Percentiles rank a stretch among this genome's conserved stretches.
Evolutionary conservation across 2,888 invertebrate species (phyloP).

Genomic region (Nasonovia ribisnigri): DNA sequence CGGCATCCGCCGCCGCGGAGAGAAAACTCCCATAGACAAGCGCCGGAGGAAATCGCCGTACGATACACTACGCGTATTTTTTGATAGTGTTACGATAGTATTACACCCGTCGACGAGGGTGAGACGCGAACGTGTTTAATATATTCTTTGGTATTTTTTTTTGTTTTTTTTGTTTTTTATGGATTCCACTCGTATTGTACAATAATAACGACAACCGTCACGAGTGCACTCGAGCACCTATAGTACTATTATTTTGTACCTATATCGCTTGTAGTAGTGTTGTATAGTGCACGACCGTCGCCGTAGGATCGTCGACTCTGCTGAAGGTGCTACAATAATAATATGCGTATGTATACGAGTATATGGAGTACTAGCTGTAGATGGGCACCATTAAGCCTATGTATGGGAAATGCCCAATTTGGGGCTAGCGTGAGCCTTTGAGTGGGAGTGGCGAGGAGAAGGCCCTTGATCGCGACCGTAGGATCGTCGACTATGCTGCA

Average conservation of each 20-base stretch:
- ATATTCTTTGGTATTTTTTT: too few species aligned
- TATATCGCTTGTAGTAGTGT: background rate
- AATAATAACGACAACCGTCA: background rate
- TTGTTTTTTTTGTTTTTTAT: background rate
- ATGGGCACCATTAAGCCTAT: background rate
- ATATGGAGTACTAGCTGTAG: background rate
- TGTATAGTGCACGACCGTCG: background rate
- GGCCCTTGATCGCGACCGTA: background rate
- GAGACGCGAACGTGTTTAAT: background rate
- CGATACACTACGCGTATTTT: background rate
- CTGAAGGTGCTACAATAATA: background rate
- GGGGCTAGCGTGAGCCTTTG: fast-evolving
- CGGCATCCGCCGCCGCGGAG: too few species aligned
- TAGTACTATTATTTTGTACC: background rate
- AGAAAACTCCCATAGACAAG: background rate
- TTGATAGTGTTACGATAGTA: background rate
- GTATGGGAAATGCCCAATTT: background rate
- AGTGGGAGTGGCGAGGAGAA: background rate
- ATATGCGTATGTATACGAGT: background rate
- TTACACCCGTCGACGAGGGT: background rate
- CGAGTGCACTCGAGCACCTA: background rate
- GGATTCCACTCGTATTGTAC: background rate
- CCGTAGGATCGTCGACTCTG: background rate
- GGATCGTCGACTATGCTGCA: too few species aligned
- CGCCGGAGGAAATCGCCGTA: background rate